Conservation (phyloP, 1,140 invertebrate species). For the Lysiphlebus fabarum region DNA sequence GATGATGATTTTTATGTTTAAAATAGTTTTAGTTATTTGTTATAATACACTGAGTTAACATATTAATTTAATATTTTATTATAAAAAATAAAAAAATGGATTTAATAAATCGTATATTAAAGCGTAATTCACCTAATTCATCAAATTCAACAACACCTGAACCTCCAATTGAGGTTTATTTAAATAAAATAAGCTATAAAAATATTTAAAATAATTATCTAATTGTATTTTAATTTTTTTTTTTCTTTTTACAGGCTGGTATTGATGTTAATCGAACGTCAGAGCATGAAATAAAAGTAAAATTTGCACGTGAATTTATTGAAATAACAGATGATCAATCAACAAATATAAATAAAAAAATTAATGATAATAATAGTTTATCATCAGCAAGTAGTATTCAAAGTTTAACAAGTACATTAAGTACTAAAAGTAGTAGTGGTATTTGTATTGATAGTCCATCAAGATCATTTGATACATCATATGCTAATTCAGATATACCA, state of each 20-base stretch:
- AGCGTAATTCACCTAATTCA: conserved; percentile 31
- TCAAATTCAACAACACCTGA: conserved; percentile 29
- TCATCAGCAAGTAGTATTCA: conserved; percentile 44
- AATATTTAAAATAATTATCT: conserved; percentile 1
- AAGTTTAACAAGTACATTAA: conserved; percentile 38
- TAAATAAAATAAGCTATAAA: neutral
- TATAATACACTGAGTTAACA: too few relatives aligned
- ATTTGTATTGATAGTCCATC: conserved; percentile 33
- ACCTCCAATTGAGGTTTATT: conserved; percentile 30
- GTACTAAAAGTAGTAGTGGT: conserved; percentile 39
- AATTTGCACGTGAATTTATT: conserved; percentile 38
- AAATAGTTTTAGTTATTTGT: too few relatives aligned
- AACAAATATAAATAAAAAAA: conserved; percentile 3
- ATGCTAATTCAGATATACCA: conserved; percentile 33
- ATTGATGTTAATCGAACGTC: conserved; percentile 28
- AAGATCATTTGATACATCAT: conserved; percentile 29
- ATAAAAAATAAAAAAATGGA: conserved; percentile 31
- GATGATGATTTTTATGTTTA: too few relatives aligned
- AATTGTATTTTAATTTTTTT: neutral
- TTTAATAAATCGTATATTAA: conserved; percentile 40
- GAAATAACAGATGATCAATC: conserved; percentile 28
- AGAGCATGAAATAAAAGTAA: conserved; percentile 43
- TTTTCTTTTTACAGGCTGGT: conserved; percentile 35
- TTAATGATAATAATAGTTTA: conserved; percentile 29
- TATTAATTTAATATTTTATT: too few relatives aligned